Evolutionary conservation across 2,797 vertebrate species (phyloP), one percentile per base, ranked within the genome.

Genomic region (Catharus ustulatus): DNA sequence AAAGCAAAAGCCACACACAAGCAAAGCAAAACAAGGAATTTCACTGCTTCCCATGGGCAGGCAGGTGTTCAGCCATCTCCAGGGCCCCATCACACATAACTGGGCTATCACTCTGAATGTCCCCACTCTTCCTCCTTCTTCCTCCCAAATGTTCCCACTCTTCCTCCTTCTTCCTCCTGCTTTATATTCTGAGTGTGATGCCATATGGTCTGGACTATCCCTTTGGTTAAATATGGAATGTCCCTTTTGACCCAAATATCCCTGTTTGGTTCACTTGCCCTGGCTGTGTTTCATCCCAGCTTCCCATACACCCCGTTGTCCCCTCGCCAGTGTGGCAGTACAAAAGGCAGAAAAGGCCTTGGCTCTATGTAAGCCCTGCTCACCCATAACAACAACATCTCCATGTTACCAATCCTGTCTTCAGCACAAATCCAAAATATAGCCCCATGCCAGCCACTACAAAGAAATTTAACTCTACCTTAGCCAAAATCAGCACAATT

Each of bases 231-330:
- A 42, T 42, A 24, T 13, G 51, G 36, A 89, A 15, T 63, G 21
- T 30, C 29, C 9, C 29, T 40, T 61, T 62, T 48, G 29, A 48
- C 26, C 26, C 30, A 55, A 32, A 62, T 62, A 48, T 55, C 8
- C 21, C 21, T 42, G 0, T 32, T 42, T 15, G 15, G 22, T 51
- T 66, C 30, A 48, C 11, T 45, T 48, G 9, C 59, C 34, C 46
- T 2, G 1, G 15, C 54, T 46, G 2, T 48, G 21, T 59, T 34
- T 72, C 40, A 30, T 66, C 40, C 59, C 59, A 72, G 0, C 22
- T 30, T 59, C 17, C 29, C 13, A 6, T 51, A 15, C 15, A 52
- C 1, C 8, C 7, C 7, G 14, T 20, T 0, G 0, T 20, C 15
- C 54, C 15, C 30, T 48, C 0, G 0, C 13, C 22, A 29, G 4